Evolutionary conservation across 2,888 invertebrate genomes (phyloP).

Genomic region (Harpalus rubripes): DNA sequence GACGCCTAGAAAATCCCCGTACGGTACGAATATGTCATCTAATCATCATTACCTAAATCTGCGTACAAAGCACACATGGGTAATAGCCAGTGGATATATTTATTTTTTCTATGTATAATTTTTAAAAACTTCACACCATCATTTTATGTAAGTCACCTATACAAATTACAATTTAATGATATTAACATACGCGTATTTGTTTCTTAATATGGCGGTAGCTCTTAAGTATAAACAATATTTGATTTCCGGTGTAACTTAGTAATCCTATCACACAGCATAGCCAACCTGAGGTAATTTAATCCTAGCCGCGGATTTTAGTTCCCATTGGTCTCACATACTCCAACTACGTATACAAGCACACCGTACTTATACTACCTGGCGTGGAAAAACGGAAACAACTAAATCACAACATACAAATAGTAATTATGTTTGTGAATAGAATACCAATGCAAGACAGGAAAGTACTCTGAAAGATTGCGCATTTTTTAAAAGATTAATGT

Average conservation of each 20-base stretch:
- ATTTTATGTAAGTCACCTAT: too few species aligned
- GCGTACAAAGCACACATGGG: too few species aligned
- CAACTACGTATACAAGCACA: too few species aligned
- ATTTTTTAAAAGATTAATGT: not conserved
- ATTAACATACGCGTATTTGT: not conserved
- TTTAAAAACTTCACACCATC: too few species aligned
- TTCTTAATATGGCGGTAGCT: not conserved
- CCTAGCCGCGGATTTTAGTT: not conserved
- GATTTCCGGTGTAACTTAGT: slow-evolving; percentile 52
- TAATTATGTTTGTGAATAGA: too few species aligned
- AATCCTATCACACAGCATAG: slow-evolving; percentile 11
- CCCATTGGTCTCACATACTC: slow-evolving; percentile 13
- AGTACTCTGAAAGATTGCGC: not conserved
- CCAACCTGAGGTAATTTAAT: slow-evolving; percentile 45
- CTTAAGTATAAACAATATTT: slow-evolving; percentile 38
- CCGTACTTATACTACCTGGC: not conserved
- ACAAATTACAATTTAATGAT: not conserved
- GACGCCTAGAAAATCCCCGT: too few species aligned
- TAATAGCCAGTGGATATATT: too few species aligned
- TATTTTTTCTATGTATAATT: too few species aligned
- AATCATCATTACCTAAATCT: too few species aligned
- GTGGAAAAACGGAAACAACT: not conserved
- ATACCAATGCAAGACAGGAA: too few species aligned
- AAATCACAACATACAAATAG: not conserved
- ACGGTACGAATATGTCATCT: too few species aligned